A percentile compares a stretch with the other conserved stretches of the same genome.
phyloP scores from a whole-genome alignment of 2,797 vertebrate genomes.

The Danio kyathit region DNA sequence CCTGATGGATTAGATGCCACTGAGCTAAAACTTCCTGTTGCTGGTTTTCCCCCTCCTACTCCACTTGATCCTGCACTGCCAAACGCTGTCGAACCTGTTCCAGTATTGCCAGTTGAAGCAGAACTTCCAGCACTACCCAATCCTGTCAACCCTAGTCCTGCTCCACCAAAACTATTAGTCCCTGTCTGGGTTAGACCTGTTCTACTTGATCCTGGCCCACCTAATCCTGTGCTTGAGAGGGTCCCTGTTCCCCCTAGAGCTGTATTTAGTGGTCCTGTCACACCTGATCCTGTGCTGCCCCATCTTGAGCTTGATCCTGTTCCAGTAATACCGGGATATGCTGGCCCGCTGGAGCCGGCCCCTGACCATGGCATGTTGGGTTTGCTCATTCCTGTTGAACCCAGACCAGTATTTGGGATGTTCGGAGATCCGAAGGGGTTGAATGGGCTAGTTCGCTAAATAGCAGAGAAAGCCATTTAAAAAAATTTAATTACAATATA shows the following conservation, averaged over 20 bases:
- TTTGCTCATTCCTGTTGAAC: constrained; percentile 27
- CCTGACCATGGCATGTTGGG: constrained; percentile 9
- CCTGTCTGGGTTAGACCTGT: constrained; percentile 14
- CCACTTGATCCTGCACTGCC: constrained; percentile 43
- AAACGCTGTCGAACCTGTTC: constrained; percentile 27
- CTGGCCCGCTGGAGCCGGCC: constrained; percentile 11
- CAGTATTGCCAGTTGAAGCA: not conserved
- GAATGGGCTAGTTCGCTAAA: not conserved
- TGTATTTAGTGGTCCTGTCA: constrained; percentile 39
- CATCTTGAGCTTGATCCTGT: constrained; percentile 24
- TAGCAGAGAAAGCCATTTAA: not conserved
- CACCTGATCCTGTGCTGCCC: constrained; percentile 26
- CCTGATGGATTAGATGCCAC: constrained; percentile 41
- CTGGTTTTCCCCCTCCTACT: constrained; percentile 26
- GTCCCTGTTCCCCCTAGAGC: constrained; percentile 22
- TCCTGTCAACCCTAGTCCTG: constrained; percentile 3
- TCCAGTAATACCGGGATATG: not conserved
- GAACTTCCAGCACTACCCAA: constrained; percentile 45
- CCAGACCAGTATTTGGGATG: not conserved
- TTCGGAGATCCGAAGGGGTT: not conserved
- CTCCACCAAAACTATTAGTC: constrained; percentile 33
- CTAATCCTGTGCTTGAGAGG: constrained; percentile 3
- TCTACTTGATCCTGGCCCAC: constrained; percentile 51
- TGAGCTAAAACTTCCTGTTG: constrained; percentile 41
- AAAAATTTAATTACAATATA: not conserved